Evolutionary conservation across 2,888 invertebrate species (phyloP).

Genomic region (Lapara coniferarum): DNA sequence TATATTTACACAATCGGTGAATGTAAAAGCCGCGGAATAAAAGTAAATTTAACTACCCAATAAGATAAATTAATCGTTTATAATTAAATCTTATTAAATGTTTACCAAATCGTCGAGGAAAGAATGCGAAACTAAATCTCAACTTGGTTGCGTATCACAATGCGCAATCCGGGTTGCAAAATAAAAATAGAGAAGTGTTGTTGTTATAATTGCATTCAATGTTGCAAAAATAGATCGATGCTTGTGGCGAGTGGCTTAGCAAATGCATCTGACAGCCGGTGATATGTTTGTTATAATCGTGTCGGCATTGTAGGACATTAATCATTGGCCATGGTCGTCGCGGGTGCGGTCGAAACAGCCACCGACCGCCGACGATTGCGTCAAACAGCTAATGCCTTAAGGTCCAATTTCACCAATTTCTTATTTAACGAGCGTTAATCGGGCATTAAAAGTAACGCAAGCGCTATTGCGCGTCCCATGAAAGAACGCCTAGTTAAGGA

Average conservation of each 20-base stretch:
- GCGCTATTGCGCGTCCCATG: too few relatives aligned
- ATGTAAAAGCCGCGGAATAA: too few relatives aligned
- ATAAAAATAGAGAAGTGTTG: conserved; percentile 35
- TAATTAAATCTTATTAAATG: conserved; percentile 39
- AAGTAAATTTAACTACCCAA: not conserved
- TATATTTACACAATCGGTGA: too few relatives aligned
- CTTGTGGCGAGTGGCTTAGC: conserved; percentile 26
- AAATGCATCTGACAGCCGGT: conserved; percentile 26
- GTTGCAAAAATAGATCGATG: conserved; percentile 30
- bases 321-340: conserved; percentile 23
- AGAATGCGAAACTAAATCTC: conserved; percentile 40
- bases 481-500: too few relatives aligned
- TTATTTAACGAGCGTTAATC: too few relatives aligned
- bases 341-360: not conserved
- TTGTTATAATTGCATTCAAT: conserved; percentile 32
- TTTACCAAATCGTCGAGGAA: conserved; percentile 38
- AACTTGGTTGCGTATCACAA: conserved; percentile 30
- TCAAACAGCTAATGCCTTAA: conserved; percentile 21
- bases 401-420: too few relatives aligned
- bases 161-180: conserved; percentile 36
- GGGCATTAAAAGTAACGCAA: too few relatives aligned
- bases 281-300: conserved; percentile 29
- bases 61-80: conserved; percentile 40
- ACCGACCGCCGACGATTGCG: conserved; percentile 28
- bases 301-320: conserved; percentile 30